Evolutionary conservation across 2,113 vertebrate species (phyloP).

Genomic region (Dicrurus megarhynchus): DNA sequence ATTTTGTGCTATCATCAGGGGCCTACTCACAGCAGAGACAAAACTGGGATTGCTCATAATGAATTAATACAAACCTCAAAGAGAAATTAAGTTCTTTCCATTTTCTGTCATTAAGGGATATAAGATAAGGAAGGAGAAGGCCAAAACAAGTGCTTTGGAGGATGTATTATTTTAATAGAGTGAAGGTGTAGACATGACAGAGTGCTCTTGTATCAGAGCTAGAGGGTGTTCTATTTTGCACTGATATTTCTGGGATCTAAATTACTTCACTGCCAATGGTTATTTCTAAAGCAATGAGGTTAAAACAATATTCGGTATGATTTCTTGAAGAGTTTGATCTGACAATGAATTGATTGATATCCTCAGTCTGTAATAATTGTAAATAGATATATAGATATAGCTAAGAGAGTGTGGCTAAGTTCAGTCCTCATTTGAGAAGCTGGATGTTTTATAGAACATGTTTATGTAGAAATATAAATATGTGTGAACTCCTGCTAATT

Average conservation of each 20-base stretch:
- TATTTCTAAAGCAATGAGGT: slow-evolving; percentile 17
- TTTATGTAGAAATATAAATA: not conserved
- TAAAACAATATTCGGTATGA: not conserved
- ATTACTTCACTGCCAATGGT: not conserved
- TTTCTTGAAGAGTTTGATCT: not conserved
- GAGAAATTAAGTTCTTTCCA: slow-evolving; percentile 13
- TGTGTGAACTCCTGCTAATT: not conserved
- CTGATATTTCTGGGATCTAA: not conserved
- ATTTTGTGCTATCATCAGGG: not conserved
- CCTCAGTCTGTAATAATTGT: not conserved
- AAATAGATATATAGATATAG: not conserved
- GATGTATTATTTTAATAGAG: slow-evolving; percentile 16
- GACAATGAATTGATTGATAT: not conserved
- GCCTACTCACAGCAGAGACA: not conserved
- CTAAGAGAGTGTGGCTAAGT: not conserved
- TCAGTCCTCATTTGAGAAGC: not conserved
- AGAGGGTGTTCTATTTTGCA: not conserved
- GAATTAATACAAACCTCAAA: slow-evolving; percentile 3
- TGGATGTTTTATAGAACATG: not conserved
- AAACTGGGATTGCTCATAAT: not conserved
- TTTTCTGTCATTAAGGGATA: not conserved
- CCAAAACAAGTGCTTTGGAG: slow-evolving; percentile 24
- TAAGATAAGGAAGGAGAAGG: not conserved
- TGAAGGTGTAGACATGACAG: not conserved
- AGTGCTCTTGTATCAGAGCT: not conserved